Base-by-base conservation (phyloP, 2,797 vertebrate genomes). In the Coluber constrictor region DNA sequence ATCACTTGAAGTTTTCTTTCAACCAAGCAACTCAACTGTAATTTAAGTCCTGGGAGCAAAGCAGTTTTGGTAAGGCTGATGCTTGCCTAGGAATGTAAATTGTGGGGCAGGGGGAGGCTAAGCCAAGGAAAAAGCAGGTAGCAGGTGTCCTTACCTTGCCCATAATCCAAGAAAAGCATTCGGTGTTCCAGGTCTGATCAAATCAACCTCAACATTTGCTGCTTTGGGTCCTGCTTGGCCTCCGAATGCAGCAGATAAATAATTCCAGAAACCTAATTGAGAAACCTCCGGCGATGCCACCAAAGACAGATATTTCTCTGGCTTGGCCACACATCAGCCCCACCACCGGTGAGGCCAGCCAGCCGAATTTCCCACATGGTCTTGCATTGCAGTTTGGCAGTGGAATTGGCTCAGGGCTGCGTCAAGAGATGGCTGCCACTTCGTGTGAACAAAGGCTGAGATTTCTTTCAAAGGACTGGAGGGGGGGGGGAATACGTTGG, bases 121-220 rank as follows among this genome's bases (percentile, higher is more conserved):
- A 92, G n/a, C 55, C 25, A 3, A 86, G 56, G 87, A 90, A n/a
- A 37, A 93, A 88, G 86, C 37, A 89, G 88, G 54, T 61, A 29
- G 61, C 54, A 54, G 87, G 57, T 90, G 6, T 51, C 70, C 16
- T 25, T 5, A 16, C 20, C 16, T 74, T 29, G 47, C 54, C n/a
- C 86, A 37, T 43, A 56, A 83, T 55, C 86, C 89, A 92, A 63
- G 56, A 55, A 93, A 93, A 86, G 89, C 74, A 47, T 10, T 88
- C 29, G 5, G 18, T 29, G 3, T 92, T 88, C 57, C 3, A 15
- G 2, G 2, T 55, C 51, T 23, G 43, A 56, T 93, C 89, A 9
- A 86, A 54, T 88, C 70, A 12, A 6, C 0, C 18, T 20, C 87
- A 47, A 23, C 11, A 54, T 54, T 70, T 32, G 88, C 59, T 55